Conservation (phyloP, 2,113 vertebrate species). For the Mustelus asterias region DNA sequence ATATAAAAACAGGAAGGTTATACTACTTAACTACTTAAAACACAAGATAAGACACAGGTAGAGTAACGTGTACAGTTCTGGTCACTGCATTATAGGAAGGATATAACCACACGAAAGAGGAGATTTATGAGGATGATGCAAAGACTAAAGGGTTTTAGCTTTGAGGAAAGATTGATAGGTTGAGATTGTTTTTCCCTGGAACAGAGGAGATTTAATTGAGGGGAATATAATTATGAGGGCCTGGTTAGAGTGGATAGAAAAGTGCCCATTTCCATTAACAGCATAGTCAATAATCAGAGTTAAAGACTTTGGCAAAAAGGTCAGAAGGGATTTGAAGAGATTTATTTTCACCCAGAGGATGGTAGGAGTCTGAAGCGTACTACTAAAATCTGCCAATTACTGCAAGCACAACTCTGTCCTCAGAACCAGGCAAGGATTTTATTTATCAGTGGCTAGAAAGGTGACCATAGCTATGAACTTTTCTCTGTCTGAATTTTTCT, state of each 20-base stretch:
- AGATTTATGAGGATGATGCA: neutral
- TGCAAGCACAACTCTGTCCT: neutral
- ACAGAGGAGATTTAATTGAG: neutral
- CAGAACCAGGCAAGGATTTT: neutral
- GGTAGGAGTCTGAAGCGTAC: neutral
- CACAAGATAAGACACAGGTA: neutral
- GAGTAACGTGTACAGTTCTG: neutral
- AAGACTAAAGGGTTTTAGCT: neutral
- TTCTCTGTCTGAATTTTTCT: neutral
- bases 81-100: neutral
- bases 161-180: neutral
- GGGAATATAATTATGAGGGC: neutral
- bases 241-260: neutral
- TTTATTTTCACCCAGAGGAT: neutral
- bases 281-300: no score
- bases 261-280: neutral
- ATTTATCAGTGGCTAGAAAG: neutral
- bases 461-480: neutral
- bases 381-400: neutral
- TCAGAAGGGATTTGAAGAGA: neutral
- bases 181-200: neutral
- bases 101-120: neutral
- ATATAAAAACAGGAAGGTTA: neutral
- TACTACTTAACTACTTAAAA: neutral
- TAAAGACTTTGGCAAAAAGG: no score